Percentiles rank a stretch among this genome's conserved stretches.
Evolutionary conservation across 2,113 vertebrate genomes (phyloP).

Genomic region (Myxocyprinus asiaticus): DNA sequence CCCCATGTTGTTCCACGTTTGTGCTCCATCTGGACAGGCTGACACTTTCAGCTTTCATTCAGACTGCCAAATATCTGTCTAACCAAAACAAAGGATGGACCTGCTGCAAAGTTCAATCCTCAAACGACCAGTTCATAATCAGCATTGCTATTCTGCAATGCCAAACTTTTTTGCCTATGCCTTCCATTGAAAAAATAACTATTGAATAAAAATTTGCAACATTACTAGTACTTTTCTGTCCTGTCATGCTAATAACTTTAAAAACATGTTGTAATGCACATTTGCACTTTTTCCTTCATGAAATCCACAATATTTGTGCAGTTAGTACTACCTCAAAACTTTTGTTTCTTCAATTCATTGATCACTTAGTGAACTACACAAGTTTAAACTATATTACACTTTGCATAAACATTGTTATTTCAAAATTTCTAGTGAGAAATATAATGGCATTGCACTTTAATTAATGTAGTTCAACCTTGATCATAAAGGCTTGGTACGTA

Average conservation of each 20-base stretch:
- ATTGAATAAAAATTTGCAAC: constrained; percentile 19
- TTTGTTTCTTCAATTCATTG: too few relatives aligned
- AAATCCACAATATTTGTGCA: too few relatives aligned
- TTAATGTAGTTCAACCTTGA: too few relatives aligned
- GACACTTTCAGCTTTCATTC: constrained; percentile 14
- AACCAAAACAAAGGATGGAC: constrained; percentile 35
- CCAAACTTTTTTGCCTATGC: not conserved
- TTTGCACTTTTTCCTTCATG: too few relatives aligned
- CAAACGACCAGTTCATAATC: not conserved
- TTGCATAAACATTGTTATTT: not conserved
- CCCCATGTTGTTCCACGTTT: not conserved
- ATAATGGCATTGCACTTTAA: not conserved
- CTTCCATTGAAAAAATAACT: not conserved
- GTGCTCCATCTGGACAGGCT: constrained; percentile 25
- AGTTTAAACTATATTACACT: too few relatives aligned
- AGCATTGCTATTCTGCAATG: not conserved
- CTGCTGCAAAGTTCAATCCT: not conserved
- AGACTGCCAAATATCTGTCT: constrained; percentile 11
- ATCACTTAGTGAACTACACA: too few relatives aligned
- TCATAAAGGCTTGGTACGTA: too few relatives aligned
- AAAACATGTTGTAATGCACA: not conserved
- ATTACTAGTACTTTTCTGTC: not conserved
- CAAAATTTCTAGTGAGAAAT: not conserved
- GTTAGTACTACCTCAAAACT: too few relatives aligned
- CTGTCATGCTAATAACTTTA: not conserved